Percentiles rank a stretch among this genome's conserved stretches.
These are phyloP conservation scores for Drosophila colorata DNA, from an alignment of 2,888 invertebrate species.

Conservation along the genomic window DNA sequence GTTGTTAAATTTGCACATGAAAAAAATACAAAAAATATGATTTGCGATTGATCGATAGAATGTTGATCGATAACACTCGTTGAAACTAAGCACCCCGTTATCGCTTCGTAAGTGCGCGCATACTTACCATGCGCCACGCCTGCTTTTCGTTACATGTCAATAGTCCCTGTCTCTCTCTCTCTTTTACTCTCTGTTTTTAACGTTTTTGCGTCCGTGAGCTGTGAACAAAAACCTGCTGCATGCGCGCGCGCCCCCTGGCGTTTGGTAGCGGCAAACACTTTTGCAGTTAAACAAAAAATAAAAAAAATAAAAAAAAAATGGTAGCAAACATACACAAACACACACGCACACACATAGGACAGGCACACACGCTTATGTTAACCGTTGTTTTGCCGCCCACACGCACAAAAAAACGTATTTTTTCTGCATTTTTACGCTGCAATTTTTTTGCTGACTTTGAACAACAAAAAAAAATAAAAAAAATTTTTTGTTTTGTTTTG, in stretches of 20 bases:
- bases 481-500: slow-evolving; percentile 68
- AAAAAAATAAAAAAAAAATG: slow-evolving; percentile 8
- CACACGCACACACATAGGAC: slow-evolving; percentile 17
- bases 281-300: slow-evolving; percentile 9
- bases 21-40: slow-evolving; percentile 63
- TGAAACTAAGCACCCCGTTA: slow-evolving; percentile 66
- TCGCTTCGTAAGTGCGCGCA: slow-evolving; percentile 76
- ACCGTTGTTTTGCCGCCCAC: slow-evolving; percentile 43
- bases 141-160: slow-evolving; percentile 38
- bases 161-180: slow-evolving; percentile 48
- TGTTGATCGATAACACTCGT: slow-evolving; percentile 38
- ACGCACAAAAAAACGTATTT: slow-evolving; percentile 5
- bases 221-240: slow-evolving; percentile 34
- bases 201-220: slow-evolving; percentile 6
- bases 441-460: slow-evolving; percentile 52
- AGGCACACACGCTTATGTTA: slow-evolving; percentile 32
- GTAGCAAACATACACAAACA: slow-evolving; percentile 11
- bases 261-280: slow-evolving; percentile 16
- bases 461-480: slow-evolving; percentile 75
- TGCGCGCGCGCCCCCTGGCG: slow-evolving; percentile 42
- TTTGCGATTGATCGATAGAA: slow-evolving; percentile 13
- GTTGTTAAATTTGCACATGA: slow-evolving; percentile 51
- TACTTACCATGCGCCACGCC: slow-evolving; percentile 82
- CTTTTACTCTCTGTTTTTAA: slow-evolving; percentile 11
- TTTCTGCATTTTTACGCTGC: slow-evolving; percentile 27